Evolutionary conservation across 2,113 vertebrate species (phyloP).

Genomic region (Nerophis lumbriciformis): DNA sequence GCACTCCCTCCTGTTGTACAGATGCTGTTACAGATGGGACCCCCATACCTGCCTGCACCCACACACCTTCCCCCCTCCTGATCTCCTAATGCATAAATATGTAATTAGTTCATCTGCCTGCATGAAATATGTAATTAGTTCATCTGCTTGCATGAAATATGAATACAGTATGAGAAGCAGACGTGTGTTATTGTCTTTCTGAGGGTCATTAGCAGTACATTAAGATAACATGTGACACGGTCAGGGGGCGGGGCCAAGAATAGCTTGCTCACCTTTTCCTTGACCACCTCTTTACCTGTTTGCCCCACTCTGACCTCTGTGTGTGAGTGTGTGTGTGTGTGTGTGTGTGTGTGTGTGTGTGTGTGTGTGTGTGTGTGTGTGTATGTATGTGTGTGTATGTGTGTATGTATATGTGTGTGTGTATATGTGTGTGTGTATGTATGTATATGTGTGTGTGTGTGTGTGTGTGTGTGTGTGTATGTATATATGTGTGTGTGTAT

Average conservation of each 20-base stretch:
- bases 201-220: conserved; percentile 76
- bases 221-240: conserved; percentile 21
- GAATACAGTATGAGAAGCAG: conserved; percentile 59
- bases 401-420: too few relatives aligned
- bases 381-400: too few relatives aligned
- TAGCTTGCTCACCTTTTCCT: background rate
- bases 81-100: conserved; percentile 98
- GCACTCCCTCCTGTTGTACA: conserved; percentile 78
- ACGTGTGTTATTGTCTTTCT: conserved; percentile 77
- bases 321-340: too few relatives aligned
- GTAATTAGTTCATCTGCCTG: conserved; percentile 99
- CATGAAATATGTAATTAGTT: conserved; percentile 99
- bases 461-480: too few relatives aligned
- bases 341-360: conserved; percentile 4
- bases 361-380: background rate
- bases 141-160: conserved; percentile 99
- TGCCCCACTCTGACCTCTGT: background rate
- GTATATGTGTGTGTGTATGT: too few relatives aligned
- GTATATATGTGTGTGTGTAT: too few relatives aligned
- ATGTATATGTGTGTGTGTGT: too few relatives aligned
- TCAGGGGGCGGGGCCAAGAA: background rate
- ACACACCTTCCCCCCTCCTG: conserved; percentile 19
- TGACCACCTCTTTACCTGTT: background rate
- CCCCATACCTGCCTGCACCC: conserved; percentile 91
- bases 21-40: conserved; percentile 94